Conservation (phyloP, 2,113 vertebrate species). For the Atrichornis clamosus region DNA sequence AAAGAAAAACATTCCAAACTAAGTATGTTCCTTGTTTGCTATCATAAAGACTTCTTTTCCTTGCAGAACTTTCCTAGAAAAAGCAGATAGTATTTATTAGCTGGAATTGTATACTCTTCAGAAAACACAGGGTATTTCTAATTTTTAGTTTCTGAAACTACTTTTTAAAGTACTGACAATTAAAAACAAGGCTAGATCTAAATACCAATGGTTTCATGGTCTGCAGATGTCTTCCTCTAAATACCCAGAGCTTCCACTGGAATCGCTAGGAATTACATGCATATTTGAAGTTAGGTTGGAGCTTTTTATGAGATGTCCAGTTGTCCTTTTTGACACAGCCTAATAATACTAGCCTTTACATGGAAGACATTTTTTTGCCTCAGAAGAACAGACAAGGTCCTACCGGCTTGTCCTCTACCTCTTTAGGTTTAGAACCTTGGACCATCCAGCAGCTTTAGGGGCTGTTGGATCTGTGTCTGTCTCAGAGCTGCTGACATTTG, state of each 20-base stretch:
- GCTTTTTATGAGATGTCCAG: not conserved
- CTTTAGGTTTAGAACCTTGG: not conserved
- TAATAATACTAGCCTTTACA: not conserved
- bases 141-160: not conserved
- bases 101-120: not conserved
- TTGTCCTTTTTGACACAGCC: not conserved
- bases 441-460: not conserved
- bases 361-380: not conserved
- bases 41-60: not conserved
- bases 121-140: not conserved
- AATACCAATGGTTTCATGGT: not conserved
- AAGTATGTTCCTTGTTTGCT: not conserved
- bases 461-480: not conserved
- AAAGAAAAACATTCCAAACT: not conserved
- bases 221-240: not conserved
- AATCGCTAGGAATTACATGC: not conserved
- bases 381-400: not conserved
- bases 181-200: not conserved
- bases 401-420: not conserved
- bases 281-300: not conserved
- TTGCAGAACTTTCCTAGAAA: not conserved
- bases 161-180: not conserved
- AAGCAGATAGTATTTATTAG: not conserved
- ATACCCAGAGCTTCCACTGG: not conserved
- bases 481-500: not conserved